Evolutionary conservation across 2,888 invertebrate genomes (phyloP).

Genomic region (Tyria jacobaeae): DNA sequence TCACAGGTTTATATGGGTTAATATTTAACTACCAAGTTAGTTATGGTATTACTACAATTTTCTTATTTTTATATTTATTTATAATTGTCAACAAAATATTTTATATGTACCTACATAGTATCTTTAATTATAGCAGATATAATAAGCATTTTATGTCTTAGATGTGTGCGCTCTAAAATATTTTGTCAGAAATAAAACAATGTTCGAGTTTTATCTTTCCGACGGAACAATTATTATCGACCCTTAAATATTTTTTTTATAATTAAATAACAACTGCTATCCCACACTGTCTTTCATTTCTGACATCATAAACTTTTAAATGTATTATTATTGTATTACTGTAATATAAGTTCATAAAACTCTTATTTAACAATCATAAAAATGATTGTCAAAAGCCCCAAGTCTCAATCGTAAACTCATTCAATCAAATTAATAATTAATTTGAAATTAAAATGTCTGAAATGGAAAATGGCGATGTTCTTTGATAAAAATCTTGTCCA

Average conservation of each 20-base stretch:
- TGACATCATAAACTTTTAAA: slow-evolving; percentile 5
- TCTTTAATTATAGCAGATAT: too few species aligned
- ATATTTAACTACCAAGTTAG: too few species aligned
- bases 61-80: too few species aligned
- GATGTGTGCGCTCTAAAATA: too few species aligned
- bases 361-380: slow-evolving; percentile 15
- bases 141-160: too few species aligned
- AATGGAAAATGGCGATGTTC: slow-evolving; percentile 9
- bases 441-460: slow-evolving; percentile 12
- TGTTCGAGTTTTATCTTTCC: background rate
- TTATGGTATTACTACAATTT: too few species aligned
- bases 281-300: background rate
- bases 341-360: background rate
- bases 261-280: slow-evolving; percentile 6
- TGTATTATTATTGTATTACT: slow-evolving; percentile 4
- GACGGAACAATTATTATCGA: slow-evolving; percentile 3
- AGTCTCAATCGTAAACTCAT: slow-evolving; percentile 8
- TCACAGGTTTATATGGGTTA: too few species aligned
- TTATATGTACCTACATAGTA: too few species aligned
- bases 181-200: background rate
- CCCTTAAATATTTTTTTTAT: background rate
- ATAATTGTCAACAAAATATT: too few species aligned
- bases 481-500: slow-evolving; percentile 25
- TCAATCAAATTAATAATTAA: slow-evolving; percentile 19
- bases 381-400: slow-evolving; percentile 12